phyloP scores from a whole-genome alignment of 2,797 vertebrate genomes.

The Acridotheres tristis region DNA sequence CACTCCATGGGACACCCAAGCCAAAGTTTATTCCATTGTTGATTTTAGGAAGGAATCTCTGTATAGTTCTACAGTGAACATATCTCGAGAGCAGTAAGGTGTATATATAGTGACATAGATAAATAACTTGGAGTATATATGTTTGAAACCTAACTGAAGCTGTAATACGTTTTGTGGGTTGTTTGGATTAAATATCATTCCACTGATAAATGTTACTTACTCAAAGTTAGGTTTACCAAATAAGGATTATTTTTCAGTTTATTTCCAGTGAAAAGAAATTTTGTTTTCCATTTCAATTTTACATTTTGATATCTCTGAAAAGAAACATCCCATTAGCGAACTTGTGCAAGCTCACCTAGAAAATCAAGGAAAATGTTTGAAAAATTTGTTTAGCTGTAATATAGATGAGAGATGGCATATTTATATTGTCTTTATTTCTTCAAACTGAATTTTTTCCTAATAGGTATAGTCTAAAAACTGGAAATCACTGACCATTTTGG shows the following conservation, averaged over 20 bases:
- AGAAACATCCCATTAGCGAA: not conserved
- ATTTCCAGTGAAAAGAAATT: not conserved
- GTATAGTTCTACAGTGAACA: not conserved
- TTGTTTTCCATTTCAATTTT: not conserved
- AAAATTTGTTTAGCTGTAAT: not conserved
- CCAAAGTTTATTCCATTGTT: not conserved
- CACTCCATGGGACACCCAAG: not conserved
- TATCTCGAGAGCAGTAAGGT: not conserved
- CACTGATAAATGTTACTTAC: not conserved
- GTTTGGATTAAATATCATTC: not conserved
- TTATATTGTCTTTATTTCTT: not conserved
- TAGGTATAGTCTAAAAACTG: not conserved
- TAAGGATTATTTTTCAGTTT: not conserved
- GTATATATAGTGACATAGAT: not conserved
- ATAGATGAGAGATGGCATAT: not conserved
- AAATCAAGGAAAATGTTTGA: not conserved
- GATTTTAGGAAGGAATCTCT: not conserved
- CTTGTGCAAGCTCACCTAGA: not conserved
- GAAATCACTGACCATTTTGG: not conserved
- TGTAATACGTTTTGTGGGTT: not conserved
- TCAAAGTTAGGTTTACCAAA: not conserved
- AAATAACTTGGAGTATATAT: not conserved
- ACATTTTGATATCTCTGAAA: not conserved
- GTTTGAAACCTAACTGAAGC: not conserved
- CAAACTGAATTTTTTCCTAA: not conserved